Percentiles rank a stretch among this genome's conserved stretches.
Evolutionary conservation across 2,888 invertebrate species (phyloP).

Genomic region (Drosophila colorata): DNA sequence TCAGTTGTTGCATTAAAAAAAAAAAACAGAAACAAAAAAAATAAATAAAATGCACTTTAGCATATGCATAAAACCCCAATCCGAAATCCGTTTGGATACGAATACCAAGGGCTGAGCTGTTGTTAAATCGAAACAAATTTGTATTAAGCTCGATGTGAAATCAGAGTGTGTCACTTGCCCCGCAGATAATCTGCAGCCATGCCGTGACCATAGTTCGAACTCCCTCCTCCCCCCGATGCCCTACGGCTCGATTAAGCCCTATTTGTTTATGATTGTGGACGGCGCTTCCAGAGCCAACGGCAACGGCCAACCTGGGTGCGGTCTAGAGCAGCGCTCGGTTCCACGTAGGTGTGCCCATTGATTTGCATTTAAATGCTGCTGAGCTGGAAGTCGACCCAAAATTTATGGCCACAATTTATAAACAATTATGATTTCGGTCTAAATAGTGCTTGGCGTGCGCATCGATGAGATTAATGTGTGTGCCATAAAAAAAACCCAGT

Average conservation of each 20-base stretch:
- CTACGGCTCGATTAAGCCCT: constrained; percentile 37
- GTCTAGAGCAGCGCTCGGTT: too few species aligned
- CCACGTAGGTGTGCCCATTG: constrained; percentile 64
- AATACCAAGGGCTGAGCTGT: constrained; percentile 49
- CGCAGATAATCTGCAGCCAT: constrained; percentile 65
- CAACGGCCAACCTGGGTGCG: constrained; percentile 52
- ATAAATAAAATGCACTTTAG: constrained; percentile 54
- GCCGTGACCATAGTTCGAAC: constrained; percentile 48
- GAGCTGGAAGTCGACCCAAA: constrained; percentile 29
- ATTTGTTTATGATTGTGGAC: constrained; percentile 54
- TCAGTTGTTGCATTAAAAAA: constrained; percentile 62
- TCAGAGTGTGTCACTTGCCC: constrained; percentile 62
- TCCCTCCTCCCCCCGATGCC: background rate
- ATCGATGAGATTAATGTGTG: constrained; percentile 50
- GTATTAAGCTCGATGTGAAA: constrained; percentile 54
- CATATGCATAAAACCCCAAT: constrained; percentile 29
- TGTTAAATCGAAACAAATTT: constrained; percentile 65
- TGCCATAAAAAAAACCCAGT: constrained; percentile 39
- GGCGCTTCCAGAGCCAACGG: constrained; percentile 59
- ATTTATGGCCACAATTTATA: constrained; percentile 76
- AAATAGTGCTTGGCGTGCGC: constrained; percentile 25
- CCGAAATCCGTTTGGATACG: constrained; percentile 19
- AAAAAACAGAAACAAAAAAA: background rate
- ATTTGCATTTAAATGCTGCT: constrained; percentile 69
- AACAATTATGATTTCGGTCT: constrained; percentile 72